Base-by-base conservation (phyloP, 2,888 invertebrate species). In the Chydorus sphaericus region DNA sequence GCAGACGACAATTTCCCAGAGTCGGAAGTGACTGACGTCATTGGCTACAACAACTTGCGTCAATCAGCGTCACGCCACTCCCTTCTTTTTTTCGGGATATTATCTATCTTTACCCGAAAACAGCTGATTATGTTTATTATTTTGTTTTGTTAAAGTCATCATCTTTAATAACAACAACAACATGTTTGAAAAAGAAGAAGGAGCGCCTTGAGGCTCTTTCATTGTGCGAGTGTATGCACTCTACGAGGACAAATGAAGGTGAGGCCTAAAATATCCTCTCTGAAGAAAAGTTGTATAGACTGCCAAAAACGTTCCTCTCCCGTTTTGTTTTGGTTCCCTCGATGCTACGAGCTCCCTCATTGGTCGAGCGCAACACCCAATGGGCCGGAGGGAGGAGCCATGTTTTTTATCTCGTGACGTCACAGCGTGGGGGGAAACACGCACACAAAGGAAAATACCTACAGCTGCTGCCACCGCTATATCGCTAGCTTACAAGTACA, bases 211-310 rank as follows among this genome's bases (percentile, higher is more conserved):
- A 14, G 33, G 33, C 8, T 10, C 8, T 33, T 33, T 33, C 8
- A 33, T 33, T 8, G 8, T 14, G 33, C 14, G 33, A 14, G 33
- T 14, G 8, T 10, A 33, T 33, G 8, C 8, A 33, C 33, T 33
- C 14, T 44, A 14, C 44, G 44, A 44, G 44, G 44, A 44, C 44
- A 44, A 44, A 44, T 44, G 44, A 44, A 44, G 44, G 44, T 44
- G 44, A 44, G 26, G 26, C 28, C 18, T 44, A 16, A 44, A 14
- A 44, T 44, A 33, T 26, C 28, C 26, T 44, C 44, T 44, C 39
- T 18, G 8, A 7, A 11, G 38, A 20, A 20, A 11, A 3, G n/a
- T 14, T 14, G 10, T 7, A 14, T n/a, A 10, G 20, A 16, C 39
- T 44, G 44, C 44, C 44, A 44, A 44, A 44, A 16, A 4, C 44